Evolutionary conservation across 23 tunicate genomes (phyloP).

Genomic region (Phallusia fumigata): DNA sequence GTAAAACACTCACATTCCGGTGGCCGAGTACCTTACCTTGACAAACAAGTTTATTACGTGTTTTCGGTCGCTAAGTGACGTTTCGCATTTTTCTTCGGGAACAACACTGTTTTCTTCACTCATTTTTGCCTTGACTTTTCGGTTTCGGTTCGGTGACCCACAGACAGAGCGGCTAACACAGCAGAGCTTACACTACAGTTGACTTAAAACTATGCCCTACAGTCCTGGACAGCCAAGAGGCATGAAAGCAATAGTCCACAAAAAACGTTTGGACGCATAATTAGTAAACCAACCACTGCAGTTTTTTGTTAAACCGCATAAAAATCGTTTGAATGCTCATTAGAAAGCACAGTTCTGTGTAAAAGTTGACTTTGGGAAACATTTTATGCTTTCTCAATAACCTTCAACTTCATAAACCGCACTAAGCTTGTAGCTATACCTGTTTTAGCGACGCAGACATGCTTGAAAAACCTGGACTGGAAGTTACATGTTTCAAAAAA

Average conservation of each 20-base stretch:
- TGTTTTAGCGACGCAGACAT: no score
- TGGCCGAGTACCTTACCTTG: constrained; percentile 41
- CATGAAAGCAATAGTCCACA: neutral
- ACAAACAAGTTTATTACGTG: constrained; percentile 82
- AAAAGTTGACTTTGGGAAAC: no score
- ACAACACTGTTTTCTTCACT: constrained; percentile 3
- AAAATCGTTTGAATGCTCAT: no score
- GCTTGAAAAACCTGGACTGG: no score
- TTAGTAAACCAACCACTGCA: no score
- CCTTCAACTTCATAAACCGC: no score
- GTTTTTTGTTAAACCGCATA: no score
- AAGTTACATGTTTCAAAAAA: no score
- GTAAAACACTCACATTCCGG: no score
- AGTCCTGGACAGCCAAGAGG: neutral
- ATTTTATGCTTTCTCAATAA: no score
- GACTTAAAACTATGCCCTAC: neutral
- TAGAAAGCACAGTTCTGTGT: no score
- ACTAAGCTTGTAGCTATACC: no score
- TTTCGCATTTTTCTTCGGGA: neutral
- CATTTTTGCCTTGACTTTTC: neutral
- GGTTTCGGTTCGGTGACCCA: neutral
- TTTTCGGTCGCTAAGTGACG: constrained; percentile 46
- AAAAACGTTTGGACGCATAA: neutral
- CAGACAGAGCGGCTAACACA: neutral
- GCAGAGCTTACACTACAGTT: neutral